Evolutionary conservation across 2,113 vertebrate species (phyloP), one percentile per base, ranked within the genome.

Genomic region (Aphyosemion australe): DNA sequence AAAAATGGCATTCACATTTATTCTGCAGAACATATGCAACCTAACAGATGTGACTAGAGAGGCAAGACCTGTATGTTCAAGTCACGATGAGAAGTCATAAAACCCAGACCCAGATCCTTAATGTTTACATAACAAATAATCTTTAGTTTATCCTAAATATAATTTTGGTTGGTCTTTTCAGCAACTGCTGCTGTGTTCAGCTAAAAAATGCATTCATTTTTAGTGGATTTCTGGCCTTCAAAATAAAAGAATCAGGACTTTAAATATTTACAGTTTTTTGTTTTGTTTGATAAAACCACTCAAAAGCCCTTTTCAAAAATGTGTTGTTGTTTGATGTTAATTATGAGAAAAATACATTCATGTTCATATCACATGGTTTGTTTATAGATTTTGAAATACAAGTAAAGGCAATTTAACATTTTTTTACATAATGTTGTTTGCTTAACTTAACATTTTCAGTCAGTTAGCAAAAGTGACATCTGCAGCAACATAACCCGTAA

Each of bases 211-310:
- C 4, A 9, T 14, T 16, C 1, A 1, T 6, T 48, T 2, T 46
- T 5, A 41, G 12, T 0, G 2, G 0, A 21, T 63, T 80, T 84
- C 79, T 55, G 65, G 60, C 72, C 18, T 79, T 65, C 76, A 87
- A 66, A 83, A 61, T 84, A 84, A 82, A 82, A 15, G 34, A n/a
- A n/a, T 4, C 12, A 16, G 5, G 34, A 11, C 4, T 32, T 5
- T 32, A 7, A 1, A 45, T 15, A 4, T 13, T 43, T 43, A 4
- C 14, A 13, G 12, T 13, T 1, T 2, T 14, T 12, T 14, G 2
- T 43, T 43, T 13, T 4, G 12, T 43, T 13, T 12, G 12, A 43
- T 2, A 43, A 43, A 13, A 5, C 16, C 14, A 45, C 14, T 45
- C 6, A 49, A 49, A 49, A 11, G 10, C 3, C 18, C 12, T 4